Percentiles rank a stretch among this genome's conserved stretches.
These are phyloP conservation scores for Campoletis sonorensis DNA, from an alignment of 1,140 invertebrate species.

Conservation along the genomic window DNA sequence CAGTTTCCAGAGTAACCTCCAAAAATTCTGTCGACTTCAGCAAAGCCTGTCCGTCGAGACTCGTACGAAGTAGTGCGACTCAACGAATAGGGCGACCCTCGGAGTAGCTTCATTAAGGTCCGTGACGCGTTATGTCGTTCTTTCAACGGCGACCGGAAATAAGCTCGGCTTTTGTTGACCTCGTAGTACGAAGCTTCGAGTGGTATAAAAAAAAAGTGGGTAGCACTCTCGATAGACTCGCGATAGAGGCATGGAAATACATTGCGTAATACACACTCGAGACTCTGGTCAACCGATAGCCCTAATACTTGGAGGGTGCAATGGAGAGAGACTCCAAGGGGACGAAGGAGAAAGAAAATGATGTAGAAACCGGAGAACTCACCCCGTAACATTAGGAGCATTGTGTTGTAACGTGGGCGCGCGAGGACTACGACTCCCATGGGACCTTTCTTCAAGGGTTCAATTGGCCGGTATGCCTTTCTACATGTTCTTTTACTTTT, in stretches of 20 bases:
- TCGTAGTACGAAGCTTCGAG: slow-evolving; percentile 30
- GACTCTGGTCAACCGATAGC: slow-evolving; percentile 18
- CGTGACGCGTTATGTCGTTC: slow-evolving; percentile 18
- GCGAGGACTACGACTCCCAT: slow-evolving; percentile 69
- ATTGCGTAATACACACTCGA: slow-evolving; percentile 6
- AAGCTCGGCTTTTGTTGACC: slow-evolving; percentile 63
- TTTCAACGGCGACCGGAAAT: slow-evolving; percentile 67
- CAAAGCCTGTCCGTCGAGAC: slow-evolving; percentile 6
- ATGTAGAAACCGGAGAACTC: slow-evolving; percentile 73
- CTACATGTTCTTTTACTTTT: background rate
- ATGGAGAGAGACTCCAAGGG: slow-evolving; percentile 50
- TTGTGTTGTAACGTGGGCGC: slow-evolving; percentile 71
- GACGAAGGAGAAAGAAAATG: slow-evolving; percentile 68
- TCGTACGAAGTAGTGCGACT: slow-evolving; percentile 34
- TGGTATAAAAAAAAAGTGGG: slow-evolving; percentile 61
- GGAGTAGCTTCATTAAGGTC: slow-evolving; percentile 10
- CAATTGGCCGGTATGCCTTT: background rate
- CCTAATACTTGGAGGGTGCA: slow-evolving; percentile 20
- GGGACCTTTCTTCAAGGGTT: slow-evolving; percentile 56
- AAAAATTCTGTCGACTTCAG: slow-evolving; percentile 18
- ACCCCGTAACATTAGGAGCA: slow-evolving; percentile 75
- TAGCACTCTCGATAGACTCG: background rate
- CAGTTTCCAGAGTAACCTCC: slow-evolving; percentile 1
- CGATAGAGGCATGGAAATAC: slow-evolving; percentile 15
- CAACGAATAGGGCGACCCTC: slow-evolving; percentile 18